phyloP scores from a whole-genome alignment of 2,888 invertebrate species.

The Mythimna lalbum region DNA sequence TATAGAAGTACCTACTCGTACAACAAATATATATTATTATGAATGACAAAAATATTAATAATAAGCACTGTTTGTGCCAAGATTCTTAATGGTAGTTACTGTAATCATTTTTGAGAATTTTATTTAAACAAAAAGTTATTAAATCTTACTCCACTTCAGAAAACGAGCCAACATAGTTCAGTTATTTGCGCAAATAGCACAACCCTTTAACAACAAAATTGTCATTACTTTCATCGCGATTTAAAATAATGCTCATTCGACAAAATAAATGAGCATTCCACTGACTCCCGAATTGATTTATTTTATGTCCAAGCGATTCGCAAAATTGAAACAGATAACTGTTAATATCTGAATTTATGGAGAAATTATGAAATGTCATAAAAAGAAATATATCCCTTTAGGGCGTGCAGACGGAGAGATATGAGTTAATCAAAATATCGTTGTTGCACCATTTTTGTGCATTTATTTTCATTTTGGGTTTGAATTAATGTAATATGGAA shows the following conservation, averaged over 20 bases:
- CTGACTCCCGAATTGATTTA: slow-evolving; percentile 37
- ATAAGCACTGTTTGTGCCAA: no score
- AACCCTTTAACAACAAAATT: neutral
- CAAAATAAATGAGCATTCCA: slow-evolving; percentile 29
- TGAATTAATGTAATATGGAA: neutral
- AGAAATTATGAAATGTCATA: slow-evolving; percentile 27
- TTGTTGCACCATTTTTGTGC: neutral
- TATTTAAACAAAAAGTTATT: no score
- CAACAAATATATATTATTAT: no score
- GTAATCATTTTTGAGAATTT: no score
- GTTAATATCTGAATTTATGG: slow-evolving; percentile 40
- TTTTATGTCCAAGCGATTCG: slow-evolving; percentile 32
- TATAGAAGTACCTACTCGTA: no score
- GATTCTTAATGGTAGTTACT: no score
- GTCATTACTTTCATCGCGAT: slow-evolving; percentile 10
- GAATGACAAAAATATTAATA: no score
- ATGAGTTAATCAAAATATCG: slow-evolving; percentile 7
- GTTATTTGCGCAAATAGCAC: neutral
- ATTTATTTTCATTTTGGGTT: neutral
- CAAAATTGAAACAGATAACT: slow-evolving; percentile 45
- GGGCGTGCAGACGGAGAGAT: slow-evolving; percentile 4
- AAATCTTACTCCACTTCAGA: no score
- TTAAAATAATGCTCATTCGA: slow-evolving; percentile 38
- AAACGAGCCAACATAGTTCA: neutral
- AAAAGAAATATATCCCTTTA: slow-evolving; percentile 10